Base-by-base conservation (phyloP, 2,113 vertebrate species). In the Excalfactoria chinensis region DNA sequence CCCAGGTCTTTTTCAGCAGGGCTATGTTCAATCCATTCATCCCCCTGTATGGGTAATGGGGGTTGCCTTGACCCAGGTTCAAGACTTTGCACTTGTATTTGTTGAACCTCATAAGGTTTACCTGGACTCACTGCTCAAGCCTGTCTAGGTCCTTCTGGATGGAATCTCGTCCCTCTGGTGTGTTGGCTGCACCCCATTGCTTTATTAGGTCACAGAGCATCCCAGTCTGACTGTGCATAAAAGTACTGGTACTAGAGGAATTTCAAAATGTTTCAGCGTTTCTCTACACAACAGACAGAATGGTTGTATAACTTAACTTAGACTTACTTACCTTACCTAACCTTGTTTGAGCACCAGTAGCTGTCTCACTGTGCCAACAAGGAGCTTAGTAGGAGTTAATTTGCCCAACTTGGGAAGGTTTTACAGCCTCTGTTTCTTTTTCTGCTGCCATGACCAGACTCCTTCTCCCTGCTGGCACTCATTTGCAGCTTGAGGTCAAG, bases 391-490 rank as follows among this genome's bases (percentile, higher is more conserved):
- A 35, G 60, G 35, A 46, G 21, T 53, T 72, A 56, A 60, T 92
- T 90, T 86, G n/a, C 40, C 66, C 43, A 32, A 68, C 34, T 87
- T 66, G 58, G 26, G 89, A 68, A 53, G 46, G 48, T 71, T 93
- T 75, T 84, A 35, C 63, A 81, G 70, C 30, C 59, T 83, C 68
- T 89, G 78, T 41, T 95, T 85, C 79, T 85, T 85, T 94, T 44
- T 18, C 60, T 14, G 1, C 41, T 95, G 49, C 74, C 55, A 23
- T 40, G 34, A 63, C 32, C 73, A 81, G 69, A 84, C 43, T 4
- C 46, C 14, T 51, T 70, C 16, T 53, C 25, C 71, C 68, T 91
- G 18, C 66, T 91, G 88, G 59, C 55, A 82, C 26, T 73, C 63
- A 69, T 68, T 44, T 89, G 49, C 35, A 86, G 53, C 48, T 1